These are phyloP conservation scores for Rhynchopsitta pachyrhyncha DNA, from an alignment of 2,113 vertebrate genomes.

Conservation along the genomic window DNA sequence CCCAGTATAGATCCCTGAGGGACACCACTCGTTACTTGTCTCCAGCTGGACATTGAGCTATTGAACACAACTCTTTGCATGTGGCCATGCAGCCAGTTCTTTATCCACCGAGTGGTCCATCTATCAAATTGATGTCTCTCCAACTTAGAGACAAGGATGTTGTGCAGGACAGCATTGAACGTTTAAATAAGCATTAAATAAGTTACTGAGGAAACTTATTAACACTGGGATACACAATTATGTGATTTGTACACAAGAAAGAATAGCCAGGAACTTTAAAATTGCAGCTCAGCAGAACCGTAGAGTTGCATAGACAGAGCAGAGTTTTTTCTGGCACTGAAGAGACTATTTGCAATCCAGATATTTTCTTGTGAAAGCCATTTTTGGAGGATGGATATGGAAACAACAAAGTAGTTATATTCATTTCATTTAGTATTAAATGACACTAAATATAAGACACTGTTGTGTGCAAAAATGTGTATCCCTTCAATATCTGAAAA, in stretches of 20 bases:
- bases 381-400: not conserved
- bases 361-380: not conserved
- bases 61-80: too few species aligned
- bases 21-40: too few species aligned
- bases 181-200: not conserved
- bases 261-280: not conserved
- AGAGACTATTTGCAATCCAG: not conserved
- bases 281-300: not conserved
- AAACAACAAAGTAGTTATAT: not conserved
- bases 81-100: not conserved
- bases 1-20: too few species aligned
- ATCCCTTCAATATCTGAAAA: not conserved
- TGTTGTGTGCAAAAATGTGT: not conserved
- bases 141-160: not conserved
- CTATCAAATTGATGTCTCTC: not conserved
- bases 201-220: not conserved
- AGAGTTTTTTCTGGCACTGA: not conserved
- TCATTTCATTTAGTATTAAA: not conserved
- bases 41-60: too few species aligned
- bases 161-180: rapidly evolving
- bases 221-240: not conserved
- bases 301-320: not conserved
- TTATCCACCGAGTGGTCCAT: not conserved
- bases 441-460: not conserved
- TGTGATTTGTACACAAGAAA: not conserved